Evolutionary conservation across 2,113 vertebrate species (phyloP), one percentile per base, ranked within the genome.

Genomic region (Epinephelus fuscoguttatus): DNA sequence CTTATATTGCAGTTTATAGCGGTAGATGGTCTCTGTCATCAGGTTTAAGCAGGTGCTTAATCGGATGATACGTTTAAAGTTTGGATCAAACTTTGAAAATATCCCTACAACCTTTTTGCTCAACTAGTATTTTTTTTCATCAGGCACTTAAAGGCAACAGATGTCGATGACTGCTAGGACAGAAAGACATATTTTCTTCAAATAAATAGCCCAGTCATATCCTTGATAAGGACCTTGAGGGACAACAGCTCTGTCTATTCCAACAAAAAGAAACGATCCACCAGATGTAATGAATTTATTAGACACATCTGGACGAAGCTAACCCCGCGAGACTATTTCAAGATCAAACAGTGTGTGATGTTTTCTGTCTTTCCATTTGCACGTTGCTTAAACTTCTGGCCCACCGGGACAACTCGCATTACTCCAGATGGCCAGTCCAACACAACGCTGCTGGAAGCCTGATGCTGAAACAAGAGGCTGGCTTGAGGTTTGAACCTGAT

Each of bases 401-500:
- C 56, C 21, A 55, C 18, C 10, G 60, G 55, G 66, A 78, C 60
- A 71, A n/a, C 8, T 57, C 21, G 6, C 9, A 68, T 78, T 15
- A 25, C 84, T 60, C 11, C 30, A 59, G 23, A 68, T 27, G 52
- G 73, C 1, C n/a, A 12, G 27, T 6, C 5, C 7, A 52, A 60
- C 66, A 18, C 7, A 52, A 60, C 70, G 13, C 56, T n/a, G 53
- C 47, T 49, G 33, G 27, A 12, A 30, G n/a, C 45, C 59, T 67
- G 70, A 71, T 37, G n/a, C 21, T 23, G 40, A 70, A 63, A 7
- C 61, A 53, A n/a, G 25, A 75, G 52, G 3, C 19, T 4, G 23
- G 14, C 19, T 59, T 14, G n/a, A 40, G 30, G 56, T 75, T 77
- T 84, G 11, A 55, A 64, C 40, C 14, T 42, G 33, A 82, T 91